Percentiles rank a stretch among this genome's conserved stretches.
These are phyloP conservation scores for Sapajus apella DNA, from an alignment of 2,113 vertebrate genomes.

Conservation along the genomic window DNA sequence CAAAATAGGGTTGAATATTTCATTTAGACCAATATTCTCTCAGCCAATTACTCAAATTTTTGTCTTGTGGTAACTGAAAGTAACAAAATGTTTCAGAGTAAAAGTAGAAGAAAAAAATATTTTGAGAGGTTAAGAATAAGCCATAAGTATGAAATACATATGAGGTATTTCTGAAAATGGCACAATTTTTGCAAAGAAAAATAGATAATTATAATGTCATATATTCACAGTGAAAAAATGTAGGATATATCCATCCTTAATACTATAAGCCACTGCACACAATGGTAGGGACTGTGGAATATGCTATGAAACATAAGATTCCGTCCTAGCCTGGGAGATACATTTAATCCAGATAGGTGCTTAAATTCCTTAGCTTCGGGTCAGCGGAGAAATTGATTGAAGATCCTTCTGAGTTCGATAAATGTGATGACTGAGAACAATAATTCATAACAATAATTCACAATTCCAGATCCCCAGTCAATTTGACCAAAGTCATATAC, in stretches of 20 bases:
- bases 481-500: neutral
- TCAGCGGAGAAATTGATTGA: neutral
- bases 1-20: neutral
- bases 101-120: neutral
- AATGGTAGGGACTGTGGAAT: neutral
- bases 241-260: neutral
- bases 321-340: neutral
- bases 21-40: neutral
- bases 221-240: neutral
- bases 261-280: neutral
- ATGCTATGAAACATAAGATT: neutral
- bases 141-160: neutral
- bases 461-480: neutral
- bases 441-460: neutral
- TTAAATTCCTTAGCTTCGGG: neutral
- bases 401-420: neutral
- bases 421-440: neutral
- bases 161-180: neutral
- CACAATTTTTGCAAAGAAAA: neutral
- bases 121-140: neutral
- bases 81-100: neutral
- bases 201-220: neutral
- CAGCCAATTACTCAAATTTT: slow-evolving; percentile 6
- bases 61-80: neutral
- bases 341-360: neutral